phyloP scores from a whole-genome alignment of 2,888 invertebrate genomes.

The Serripes groenlandicus region DNA sequence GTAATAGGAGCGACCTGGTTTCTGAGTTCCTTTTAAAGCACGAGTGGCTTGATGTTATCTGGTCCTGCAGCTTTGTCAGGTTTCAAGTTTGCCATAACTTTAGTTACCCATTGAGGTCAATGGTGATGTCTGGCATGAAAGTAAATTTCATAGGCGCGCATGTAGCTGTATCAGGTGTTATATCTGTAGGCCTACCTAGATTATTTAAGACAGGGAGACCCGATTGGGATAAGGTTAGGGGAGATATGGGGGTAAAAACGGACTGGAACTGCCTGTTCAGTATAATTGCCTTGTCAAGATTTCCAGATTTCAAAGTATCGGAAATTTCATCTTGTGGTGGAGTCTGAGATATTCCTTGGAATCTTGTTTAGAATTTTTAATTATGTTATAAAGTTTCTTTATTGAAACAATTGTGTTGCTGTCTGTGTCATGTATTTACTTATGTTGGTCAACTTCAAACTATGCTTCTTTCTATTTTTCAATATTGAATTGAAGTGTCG shows the following conservation, averaged over 20 bases:
- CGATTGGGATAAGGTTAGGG: not conserved
- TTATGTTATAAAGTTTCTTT: too few relatives aligned
- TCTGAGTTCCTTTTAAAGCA: constrained; percentile 1
- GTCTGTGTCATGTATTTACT: too few relatives aligned
- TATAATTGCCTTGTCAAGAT: constrained; percentile 5
- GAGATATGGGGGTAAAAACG: constrained; percentile 9
- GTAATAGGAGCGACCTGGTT: too few relatives aligned
- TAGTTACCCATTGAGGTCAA: not conserved
- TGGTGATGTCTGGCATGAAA: not conserved
- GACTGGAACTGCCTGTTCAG: constrained; percentile 18
- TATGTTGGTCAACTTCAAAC: too few relatives aligned
- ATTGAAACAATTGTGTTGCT: too few relatives aligned
- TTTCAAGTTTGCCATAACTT: not conserved
- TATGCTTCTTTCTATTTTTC: too few relatives aligned
- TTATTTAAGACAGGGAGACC: not conserved
- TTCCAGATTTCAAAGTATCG: not conserved
- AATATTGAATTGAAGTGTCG: too few relatives aligned
- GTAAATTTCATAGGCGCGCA: too few relatives aligned
- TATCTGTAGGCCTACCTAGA: not conserved
- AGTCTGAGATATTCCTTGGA: not conserved
- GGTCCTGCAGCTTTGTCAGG: constrained; percentile 8
- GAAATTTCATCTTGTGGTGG: constrained; percentile 4
- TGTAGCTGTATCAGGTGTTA: too few relatives aligned
- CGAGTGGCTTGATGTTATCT: not conserved
- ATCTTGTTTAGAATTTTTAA: constrained; percentile 17